Evolutionary conservation across 2,797 vertebrate species (phyloP).

Genomic region (Platalea minor): DNA sequence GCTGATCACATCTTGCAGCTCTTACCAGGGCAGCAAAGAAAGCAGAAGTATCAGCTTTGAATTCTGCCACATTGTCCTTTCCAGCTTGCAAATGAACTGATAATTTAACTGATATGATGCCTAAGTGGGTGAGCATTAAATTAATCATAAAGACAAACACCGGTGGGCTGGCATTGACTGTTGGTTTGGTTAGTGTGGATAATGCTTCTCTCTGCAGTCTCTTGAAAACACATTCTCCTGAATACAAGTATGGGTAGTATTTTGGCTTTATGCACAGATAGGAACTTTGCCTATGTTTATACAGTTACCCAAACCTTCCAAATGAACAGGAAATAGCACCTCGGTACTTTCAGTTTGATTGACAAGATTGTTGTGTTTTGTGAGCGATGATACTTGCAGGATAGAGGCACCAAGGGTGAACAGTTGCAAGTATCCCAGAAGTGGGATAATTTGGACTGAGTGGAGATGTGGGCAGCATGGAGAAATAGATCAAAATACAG

Average conservation of each 20-base stretch:
- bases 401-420: background rate
- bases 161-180: background rate
- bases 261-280: background rate
- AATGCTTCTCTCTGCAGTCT: background rate
- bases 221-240: background rate
- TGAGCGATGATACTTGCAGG: background rate
- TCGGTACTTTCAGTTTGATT: background rate
- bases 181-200: background rate
- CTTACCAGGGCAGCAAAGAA: background rate
- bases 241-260: background rate
- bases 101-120: background rate
- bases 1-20: background rate
- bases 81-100: background rate
- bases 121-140: background rate
- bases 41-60: background rate
- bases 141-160: background rate
- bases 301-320: background rate
- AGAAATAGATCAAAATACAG: background rate
- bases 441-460: background rate
- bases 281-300: background rate
- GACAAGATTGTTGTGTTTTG: background rate
- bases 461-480: fast-evolving
- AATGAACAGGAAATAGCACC: background rate
- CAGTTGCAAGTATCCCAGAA: background rate
- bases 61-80: background rate